Conservation (phyloP, 2,113 vertebrate species). For the Anolis carolinensis region DNA sequence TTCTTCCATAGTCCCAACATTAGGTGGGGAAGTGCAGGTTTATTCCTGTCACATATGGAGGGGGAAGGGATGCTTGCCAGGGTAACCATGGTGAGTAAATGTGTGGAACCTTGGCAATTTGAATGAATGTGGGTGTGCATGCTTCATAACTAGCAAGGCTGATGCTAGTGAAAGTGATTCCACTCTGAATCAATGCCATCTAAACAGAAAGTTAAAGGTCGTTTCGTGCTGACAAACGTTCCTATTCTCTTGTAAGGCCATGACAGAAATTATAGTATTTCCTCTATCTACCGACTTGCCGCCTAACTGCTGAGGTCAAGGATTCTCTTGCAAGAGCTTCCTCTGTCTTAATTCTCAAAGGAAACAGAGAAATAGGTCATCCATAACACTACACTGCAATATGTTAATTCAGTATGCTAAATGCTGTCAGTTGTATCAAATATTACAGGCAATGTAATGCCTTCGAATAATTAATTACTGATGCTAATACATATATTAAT, state of each 20-base stretch:
- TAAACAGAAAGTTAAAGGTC: slow-evolving; percentile 57
- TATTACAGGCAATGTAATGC: slow-evolving; percentile 40
- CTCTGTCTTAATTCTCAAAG: slow-evolving; percentile 61
- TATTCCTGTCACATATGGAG: background rate
- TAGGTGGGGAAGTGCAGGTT: background rate
- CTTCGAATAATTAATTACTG: slow-evolving; percentile 46
- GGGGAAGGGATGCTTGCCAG: background rate
- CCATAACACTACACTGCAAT: slow-evolving; percentile 13
- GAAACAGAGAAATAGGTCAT: slow-evolving; percentile 67
- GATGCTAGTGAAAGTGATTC: slow-evolving; percentile 57
- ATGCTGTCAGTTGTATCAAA: slow-evolving; percentile 43
- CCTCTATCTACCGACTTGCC: slow-evolving; percentile 47
- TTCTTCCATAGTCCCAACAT: background rate
- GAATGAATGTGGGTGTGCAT: background rate
- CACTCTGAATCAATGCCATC: slow-evolving; percentile 56
- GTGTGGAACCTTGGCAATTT: background rate
- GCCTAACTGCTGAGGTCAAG: slow-evolving; percentile 51
- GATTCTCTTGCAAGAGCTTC: slow-evolving; percentile 46
- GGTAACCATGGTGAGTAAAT: background rate
- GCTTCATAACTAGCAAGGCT: slow-evolving; percentile 64
- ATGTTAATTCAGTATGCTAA: slow-evolving; percentile 39
- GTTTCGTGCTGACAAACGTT: slow-evolving; percentile 38
- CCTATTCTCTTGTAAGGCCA: slow-evolving; percentile 59
- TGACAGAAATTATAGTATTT: slow-evolving; percentile 50
- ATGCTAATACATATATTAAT: slow-evolving; percentile 49